These are phyloP conservation scores for Esox masquinongy DNA, from an alignment of 2,797 vertebrate species.

Conservation along the genomic window DNA sequence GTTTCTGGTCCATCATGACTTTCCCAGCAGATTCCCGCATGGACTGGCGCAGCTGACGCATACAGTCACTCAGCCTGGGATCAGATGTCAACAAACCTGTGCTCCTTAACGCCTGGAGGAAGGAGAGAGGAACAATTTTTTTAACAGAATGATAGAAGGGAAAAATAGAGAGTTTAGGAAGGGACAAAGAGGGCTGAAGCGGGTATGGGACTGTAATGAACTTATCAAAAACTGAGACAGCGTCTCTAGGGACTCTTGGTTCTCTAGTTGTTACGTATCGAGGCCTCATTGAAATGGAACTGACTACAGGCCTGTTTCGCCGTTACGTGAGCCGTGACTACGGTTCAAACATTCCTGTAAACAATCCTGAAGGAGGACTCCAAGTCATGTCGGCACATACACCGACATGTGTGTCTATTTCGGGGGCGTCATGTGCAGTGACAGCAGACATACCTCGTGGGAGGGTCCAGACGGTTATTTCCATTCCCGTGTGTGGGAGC, in stretches of 20 bases:
- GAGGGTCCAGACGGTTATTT: slow-evolving; percentile 15
- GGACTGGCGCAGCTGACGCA: slow-evolving; percentile 76
- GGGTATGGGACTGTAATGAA: neutral
- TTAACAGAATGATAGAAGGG: neutral
- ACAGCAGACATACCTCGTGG: slow-evolving; percentile 22
- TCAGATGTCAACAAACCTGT: slow-evolving; percentile 87
- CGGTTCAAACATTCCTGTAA: neutral
- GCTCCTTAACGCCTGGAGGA: slow-evolving; percentile 79
- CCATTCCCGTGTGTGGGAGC: slow-evolving; percentile 34
- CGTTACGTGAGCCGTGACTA: neutral
- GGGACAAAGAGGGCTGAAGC: neutral
- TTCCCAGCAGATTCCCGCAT: slow-evolving; percentile 73
- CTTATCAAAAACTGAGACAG: neutral
- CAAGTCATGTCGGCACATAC: slow-evolving; percentile 28
- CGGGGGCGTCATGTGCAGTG: slow-evolving; percentile 12
- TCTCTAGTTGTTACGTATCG: neutral
- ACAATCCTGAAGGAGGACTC: slow-evolving; percentile 14
- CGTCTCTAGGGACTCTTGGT: neutral
- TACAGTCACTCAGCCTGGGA: slow-evolving; percentile 84
- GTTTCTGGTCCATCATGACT: slow-evolving; percentile 82
- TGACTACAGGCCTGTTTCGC: neutral
- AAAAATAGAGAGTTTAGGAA: neutral
- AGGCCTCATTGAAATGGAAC: neutral
- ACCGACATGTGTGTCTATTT: slow-evolving; percentile 56
- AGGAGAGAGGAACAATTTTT: neutral